Evolutionary conservation across 2,888 invertebrate genomes (phyloP).

Genomic region (Rhopalosiphum nymphaeae): DNA sequence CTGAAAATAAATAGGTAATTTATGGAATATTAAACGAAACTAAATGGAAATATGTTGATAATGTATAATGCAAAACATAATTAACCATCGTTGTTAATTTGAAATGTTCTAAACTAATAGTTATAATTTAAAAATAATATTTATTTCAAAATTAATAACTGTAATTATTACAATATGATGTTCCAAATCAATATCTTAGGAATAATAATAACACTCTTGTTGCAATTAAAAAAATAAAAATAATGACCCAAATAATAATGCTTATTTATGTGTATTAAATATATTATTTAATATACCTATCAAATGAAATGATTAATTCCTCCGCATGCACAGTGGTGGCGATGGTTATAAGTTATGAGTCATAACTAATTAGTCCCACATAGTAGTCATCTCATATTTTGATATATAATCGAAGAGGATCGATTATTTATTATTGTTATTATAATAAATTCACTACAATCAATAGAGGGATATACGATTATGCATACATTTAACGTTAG

Average conservation of each 20-base stretch:
- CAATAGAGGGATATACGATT: neutral
- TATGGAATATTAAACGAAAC: neutral
- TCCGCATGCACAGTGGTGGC: neutral
- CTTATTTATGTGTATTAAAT: no score
- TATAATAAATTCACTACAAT: neutral
- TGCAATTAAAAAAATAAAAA: neutral
- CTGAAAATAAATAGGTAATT: neutral
- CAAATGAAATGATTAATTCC: neutral
- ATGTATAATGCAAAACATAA: neutral
- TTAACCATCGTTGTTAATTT: neutral
- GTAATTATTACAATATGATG: neutral
- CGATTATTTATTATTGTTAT: neutral
- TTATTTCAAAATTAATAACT: no score
- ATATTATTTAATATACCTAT: neutral
- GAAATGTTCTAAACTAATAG: neutral
- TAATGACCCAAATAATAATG: neutral
- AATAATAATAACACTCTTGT: neutral
- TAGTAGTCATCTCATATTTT: neutral
- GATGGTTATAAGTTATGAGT: neutral
- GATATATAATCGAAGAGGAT: neutral
- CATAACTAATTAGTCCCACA: neutral
- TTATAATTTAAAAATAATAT: neutral
- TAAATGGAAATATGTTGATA: neutral
- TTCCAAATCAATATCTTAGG: neutral
- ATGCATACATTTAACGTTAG: neutral